A percentile compares a stretch with the other conserved stretches of the same genome.
Conservation (phyloP, 2,113 vertebrate species). For the Toxostoma redivivum region DNA sequence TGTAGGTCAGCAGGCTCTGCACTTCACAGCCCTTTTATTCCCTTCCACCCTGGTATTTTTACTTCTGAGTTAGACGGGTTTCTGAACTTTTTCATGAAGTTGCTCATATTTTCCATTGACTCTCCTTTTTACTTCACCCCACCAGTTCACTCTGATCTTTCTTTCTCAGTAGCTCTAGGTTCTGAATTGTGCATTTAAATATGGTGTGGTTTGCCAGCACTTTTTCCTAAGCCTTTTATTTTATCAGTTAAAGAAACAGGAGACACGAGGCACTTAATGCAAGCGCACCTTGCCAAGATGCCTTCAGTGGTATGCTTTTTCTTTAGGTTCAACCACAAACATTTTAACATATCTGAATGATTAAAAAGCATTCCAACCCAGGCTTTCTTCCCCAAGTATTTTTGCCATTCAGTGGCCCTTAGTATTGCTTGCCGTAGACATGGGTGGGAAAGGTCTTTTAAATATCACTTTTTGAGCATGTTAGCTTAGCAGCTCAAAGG, state of each 20-base stretch:
- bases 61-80: neutral
- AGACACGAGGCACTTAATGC: neutral
- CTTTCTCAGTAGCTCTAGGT: neutral
- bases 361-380: neutral
- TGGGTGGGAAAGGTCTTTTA: neutral
- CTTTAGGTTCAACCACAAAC: neutral
- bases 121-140: neutral
- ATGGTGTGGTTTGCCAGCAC: neutral
- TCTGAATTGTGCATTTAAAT: slow-evolving; percentile 36
- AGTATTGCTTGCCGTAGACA: neutral
- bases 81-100: neutral
- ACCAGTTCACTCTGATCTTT: neutral
- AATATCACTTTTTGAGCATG: neutral
- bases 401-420: neutral
- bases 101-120: slow-evolving; percentile 22
- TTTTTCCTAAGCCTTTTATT: slow-evolving; percentile 8
- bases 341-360: neutral
- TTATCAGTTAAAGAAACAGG: slow-evolving; percentile 26
- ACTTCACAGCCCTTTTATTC: neutral
- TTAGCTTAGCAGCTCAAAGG: neutral
- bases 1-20: neutral
- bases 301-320: neutral
- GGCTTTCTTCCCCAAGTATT: neutral
- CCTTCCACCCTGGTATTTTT: neutral
- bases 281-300: neutral